A percentile compares a stretch with the other conserved stretches of the same genome.
Conservation (phyloP, 2,113 vertebrate species). For the Oenanthe melanoleuca region DNA sequence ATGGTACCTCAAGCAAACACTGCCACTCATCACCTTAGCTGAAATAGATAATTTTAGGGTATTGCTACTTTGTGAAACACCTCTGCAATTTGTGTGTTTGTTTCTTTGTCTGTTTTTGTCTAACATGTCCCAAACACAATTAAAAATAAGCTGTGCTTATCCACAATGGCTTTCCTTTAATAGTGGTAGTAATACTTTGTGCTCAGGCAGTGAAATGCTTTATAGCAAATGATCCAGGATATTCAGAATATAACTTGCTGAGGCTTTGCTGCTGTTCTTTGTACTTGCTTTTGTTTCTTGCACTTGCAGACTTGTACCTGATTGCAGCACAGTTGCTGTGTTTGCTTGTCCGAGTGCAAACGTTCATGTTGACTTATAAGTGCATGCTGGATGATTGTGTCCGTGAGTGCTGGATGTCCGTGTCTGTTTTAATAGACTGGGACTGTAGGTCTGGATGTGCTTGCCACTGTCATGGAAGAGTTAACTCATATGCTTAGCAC, state of each 20-base stretch:
- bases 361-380: not conserved
- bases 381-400: not conserved
- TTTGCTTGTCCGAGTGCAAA: not conserved
- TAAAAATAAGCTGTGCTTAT: not conserved
- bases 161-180: not conserved
- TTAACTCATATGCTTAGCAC: accelerated
- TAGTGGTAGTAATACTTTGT: not conserved
- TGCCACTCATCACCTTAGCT: not conserved
- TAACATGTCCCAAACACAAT: not conserved
- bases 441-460: not conserved
- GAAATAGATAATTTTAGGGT: not conserved
- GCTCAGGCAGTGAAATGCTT: not conserved
- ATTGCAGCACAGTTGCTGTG: not conserved
- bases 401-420: accelerated
- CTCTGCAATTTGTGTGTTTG: not conserved
- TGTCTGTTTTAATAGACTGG: not conserved
- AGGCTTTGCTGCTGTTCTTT: not conserved
- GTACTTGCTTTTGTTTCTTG: not conserved
- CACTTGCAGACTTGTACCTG: not conserved
- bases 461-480: not conserved
- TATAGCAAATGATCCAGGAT: not conserved
- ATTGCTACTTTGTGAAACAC: not conserved
- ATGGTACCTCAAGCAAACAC: not conserved
- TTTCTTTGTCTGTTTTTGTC: not conserved
- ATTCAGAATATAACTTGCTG: not conserved